Percentiles rank a stretch among this genome's conserved stretches.
phyloP scores from a whole-genome alignment of 2,888 invertebrate genomes.

The Thereva unica region DNA sequence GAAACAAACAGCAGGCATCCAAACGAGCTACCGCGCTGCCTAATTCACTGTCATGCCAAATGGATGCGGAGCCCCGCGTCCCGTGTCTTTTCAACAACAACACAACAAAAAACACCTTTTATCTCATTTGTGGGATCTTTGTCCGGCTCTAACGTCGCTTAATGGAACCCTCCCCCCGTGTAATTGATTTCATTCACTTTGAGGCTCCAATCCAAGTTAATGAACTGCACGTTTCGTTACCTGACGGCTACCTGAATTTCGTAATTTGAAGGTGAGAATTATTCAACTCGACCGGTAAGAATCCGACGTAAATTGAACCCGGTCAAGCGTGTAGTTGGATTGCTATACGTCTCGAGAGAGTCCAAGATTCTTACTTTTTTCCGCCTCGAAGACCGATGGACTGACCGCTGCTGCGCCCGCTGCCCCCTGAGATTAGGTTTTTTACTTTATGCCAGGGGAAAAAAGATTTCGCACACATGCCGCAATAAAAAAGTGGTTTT shows the following conservation, averaged over 20 bases:
- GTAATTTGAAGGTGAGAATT: neutral
- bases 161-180: constrained; percentile 26
- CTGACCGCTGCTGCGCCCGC: constrained; percentile 1
- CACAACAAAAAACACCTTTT: constrained; percentile 17
- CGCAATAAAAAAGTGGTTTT: constrained; percentile 22
- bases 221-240: constrained; percentile 36
- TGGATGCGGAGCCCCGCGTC: constrained; percentile 30
- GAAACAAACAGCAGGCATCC: constrained; percentile 24
- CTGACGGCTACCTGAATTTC: constrained; percentile 23
- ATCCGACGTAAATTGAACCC: constrained; percentile 16
- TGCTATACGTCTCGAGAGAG: neutral
- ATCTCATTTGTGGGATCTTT: neutral
- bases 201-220: constrained; percentile 27
- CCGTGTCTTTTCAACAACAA: constrained; percentile 29
- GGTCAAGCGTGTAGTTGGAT: constrained; percentile 10
- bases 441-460: neutral
- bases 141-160: constrained; percentile 19
- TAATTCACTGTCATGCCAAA: constrained; percentile 19
- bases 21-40: constrained; percentile 19
- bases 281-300: constrained; percentile 9
- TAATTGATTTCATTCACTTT: constrained; percentile 38
- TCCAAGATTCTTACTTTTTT: no score
- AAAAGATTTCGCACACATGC: constrained; percentile 8
- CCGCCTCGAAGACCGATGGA: neutral
- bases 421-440: neutral